A percentile compares a stretch with the other conserved stretches of the same genome.
Evolutionary conservation across 2,888 invertebrate genomes (phyloP).

Genomic region (Epirrhoe alternata): DNA sequence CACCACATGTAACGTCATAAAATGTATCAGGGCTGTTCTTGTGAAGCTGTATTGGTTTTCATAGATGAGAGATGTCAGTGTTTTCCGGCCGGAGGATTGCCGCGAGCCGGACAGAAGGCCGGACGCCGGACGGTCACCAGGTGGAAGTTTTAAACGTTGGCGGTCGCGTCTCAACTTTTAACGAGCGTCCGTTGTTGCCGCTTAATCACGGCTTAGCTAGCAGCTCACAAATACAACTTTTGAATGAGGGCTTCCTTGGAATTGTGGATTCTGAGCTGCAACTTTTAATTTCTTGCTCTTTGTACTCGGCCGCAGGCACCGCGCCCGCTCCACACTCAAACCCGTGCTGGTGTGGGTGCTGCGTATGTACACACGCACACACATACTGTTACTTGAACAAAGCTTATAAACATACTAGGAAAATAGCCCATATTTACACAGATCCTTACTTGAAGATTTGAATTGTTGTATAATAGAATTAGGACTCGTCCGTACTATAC

Average conservation of each 20-base stretch:
- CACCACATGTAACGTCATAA: neutral
- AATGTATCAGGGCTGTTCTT: neutral
- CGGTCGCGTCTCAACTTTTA: constrained; percentile 44
- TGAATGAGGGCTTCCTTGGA: constrained; percentile 29
- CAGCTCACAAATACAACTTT: constrained; percentile 31
- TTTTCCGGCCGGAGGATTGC: constrained; percentile 2
- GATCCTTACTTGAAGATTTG: too few relatives aligned
- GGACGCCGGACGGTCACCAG: constrained; percentile 23
- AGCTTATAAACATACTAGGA: neutral
- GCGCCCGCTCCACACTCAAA: neutral
- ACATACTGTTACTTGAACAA: neutral
- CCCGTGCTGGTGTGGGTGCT: neutral
- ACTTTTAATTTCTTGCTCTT: constrained; percentile 34
- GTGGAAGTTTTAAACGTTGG: constrained; percentile 41
- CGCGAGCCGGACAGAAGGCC: constrained; percentile 16
- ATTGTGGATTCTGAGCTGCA: constrained; percentile 19
- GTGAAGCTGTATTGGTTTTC: neutral
- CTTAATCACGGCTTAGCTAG: constrained; percentile 43
- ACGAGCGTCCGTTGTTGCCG: constrained; percentile 43
- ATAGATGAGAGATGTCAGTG: neutral
- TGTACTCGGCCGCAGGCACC: constrained; percentile 4
- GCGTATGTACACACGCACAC: neutral
- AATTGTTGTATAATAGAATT: too few relatives aligned
- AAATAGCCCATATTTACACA: too few relatives aligned
- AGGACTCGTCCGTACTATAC: too few relatives aligned